Evolutionary conservation across 2,888 invertebrate species (phyloP), one percentile per base, ranked within the genome.

Genomic region (Epinotia ramella): DNA sequence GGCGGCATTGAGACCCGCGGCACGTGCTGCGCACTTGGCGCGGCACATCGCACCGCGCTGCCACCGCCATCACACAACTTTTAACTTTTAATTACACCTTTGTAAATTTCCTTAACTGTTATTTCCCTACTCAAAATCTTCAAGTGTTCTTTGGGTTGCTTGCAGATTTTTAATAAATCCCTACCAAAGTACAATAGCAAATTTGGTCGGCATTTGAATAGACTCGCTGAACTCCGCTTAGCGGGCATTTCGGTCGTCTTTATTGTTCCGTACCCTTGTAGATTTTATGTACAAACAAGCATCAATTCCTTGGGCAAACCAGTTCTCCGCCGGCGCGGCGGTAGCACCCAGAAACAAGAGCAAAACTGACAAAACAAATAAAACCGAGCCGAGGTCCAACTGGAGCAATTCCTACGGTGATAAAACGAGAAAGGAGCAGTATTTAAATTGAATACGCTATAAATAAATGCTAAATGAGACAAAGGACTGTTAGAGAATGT

Each of bases 391-490:
- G 84, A 84, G 86, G 86, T 88, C 88, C 88, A 84, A 89, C 87
- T 88, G 87, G 81, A 84, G 87, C 87, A 88, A 89, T 91, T 91
- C 85, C 88, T 87, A 81, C 86, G 82, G 85, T 88, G 91, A 92
- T 92, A 92, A 91, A 92, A 91, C 89, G 88, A 87, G 84, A 88
- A 89, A 89, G 88, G 87, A 90, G 88, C 88, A 86, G 89, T 91
- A 90, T 92, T 93, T 92, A 91, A 93, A 92, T 92, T 91, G 92
- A 92, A 92, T 89, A 89, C 89, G 88, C 89, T 91, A 91, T 93
- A 91, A 93, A 92, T 92, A 92, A 92, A 93, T 91, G 88, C 87
- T 91, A 91, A 93, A 92, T 90, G 91, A 93, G 91, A 93, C 92
- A 93, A 93, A 92, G 89, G 89, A 89, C 89, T 90, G 88, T 82